These are phyloP conservation scores for Pseudobourletiella spinata DNA, from an alignment of 1,140 invertebrate genomes.

Conservation along the genomic window DNA sequence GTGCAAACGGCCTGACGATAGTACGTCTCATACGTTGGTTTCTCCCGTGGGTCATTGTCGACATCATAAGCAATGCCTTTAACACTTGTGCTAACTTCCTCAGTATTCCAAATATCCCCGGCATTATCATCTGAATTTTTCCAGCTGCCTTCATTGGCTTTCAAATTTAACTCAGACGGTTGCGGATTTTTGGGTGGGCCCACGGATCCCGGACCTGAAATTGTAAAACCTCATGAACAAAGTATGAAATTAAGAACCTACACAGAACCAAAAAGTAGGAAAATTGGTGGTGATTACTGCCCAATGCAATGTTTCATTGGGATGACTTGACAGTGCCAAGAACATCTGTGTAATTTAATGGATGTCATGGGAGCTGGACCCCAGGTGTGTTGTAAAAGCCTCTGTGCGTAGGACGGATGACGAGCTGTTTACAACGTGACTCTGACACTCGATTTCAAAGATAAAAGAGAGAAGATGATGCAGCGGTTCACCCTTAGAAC, in stretches of 20 bases:
- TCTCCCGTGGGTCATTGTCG: conserved; percentile 50
- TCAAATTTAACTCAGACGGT: neutral
- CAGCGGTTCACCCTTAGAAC: no score
- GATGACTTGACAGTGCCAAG: neutral
- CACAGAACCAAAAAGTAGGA: neutral
- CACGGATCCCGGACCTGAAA: conserved; percentile 16
- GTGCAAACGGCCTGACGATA: conserved; percentile 74
- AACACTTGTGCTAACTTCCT: neutral
- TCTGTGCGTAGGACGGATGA: neutral
- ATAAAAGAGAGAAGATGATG: no score
- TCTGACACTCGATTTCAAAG: no score
- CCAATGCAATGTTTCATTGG: neutral
- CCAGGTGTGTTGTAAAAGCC: neutral
- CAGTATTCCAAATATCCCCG: conserved; percentile 6
- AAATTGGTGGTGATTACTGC: neutral
- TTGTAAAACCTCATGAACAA: neutral
- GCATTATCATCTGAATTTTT: neutral
- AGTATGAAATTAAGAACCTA: neutral
- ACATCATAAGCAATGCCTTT: neutral
- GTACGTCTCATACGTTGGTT: conserved; percentile 68
- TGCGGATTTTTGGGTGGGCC: conserved; percentile 3
- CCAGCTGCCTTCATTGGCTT: neutral
- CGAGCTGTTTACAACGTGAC: no score
- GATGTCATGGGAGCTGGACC: no score
- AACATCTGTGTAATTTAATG: neutral